Evolutionary conservation across 2,113 vertebrate genomes (phyloP).

Genomic region (Limnothrissa miodon): DNA sequence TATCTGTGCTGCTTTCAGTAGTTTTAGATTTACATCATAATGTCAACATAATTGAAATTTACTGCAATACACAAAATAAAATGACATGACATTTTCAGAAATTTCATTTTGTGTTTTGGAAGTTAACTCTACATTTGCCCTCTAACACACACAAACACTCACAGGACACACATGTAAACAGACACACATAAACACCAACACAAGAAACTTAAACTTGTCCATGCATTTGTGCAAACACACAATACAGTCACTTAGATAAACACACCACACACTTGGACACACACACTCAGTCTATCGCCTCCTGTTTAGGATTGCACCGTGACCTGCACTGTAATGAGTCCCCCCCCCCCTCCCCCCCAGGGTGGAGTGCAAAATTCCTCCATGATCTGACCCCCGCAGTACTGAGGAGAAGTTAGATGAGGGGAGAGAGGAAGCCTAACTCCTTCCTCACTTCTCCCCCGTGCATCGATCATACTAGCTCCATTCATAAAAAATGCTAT

Average conservation of each 20-base stretch:
- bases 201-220: not conserved
- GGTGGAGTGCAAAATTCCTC: not conserved
- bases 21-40: too few species aligned
- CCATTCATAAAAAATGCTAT: not conserved
- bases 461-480: not conserved
- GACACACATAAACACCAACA: not conserved
- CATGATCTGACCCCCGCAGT: not conserved
- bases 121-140: not conserved
- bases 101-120: too few species aligned
- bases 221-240: not conserved
- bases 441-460: not conserved
- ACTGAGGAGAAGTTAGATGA: not conserved
- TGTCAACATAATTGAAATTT: too few species aligned
- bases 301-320: constrained; percentile 46
- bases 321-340: constrained; percentile 57
- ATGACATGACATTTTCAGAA: too few species aligned
- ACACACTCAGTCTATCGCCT: constrained; percentile 48
- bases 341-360: constrained; percentile 37
- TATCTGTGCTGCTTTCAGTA: too few species aligned
- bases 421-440: not conserved
- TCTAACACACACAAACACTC: not conserved
- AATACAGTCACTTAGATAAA: not conserved
- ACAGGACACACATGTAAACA: not conserved
- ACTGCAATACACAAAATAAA: too few species aligned
- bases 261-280: not conserved